Conservation (phyloP, 1,140 invertebrate genomes). For the Macrobrachium nipponense region DNA sequence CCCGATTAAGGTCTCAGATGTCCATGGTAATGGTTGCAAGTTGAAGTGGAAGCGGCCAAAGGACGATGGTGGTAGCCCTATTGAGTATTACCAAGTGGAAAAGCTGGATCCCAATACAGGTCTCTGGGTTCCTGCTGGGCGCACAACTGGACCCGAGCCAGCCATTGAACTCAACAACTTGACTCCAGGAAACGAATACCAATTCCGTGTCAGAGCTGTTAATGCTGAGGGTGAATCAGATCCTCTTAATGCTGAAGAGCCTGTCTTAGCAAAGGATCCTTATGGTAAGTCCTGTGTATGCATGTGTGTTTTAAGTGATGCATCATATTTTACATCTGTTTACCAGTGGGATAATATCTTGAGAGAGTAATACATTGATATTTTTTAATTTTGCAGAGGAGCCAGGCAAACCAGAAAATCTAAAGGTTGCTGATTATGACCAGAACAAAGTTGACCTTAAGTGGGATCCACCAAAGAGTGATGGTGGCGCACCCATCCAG, state of each 20-base stretch:
- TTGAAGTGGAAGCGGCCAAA: slow-evolving; percentile 94
- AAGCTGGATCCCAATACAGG: slow-evolving; percentile 94
- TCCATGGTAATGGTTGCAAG: slow-evolving; percentile 93
- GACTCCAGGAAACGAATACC: slow-evolving; percentile 91
- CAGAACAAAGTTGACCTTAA: slow-evolving; percentile 92
- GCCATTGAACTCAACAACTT: slow-evolving; percentile 86
- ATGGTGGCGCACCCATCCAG: slow-evolving; percentile 88
- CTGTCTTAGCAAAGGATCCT: slow-evolving; percentile 96
- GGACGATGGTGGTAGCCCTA: slow-evolving; percentile 81
- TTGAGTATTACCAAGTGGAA: slow-evolving; percentile 75
- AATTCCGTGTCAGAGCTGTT: slow-evolving; percentile 94
- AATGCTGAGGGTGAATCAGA: slow-evolving; percentile 97
- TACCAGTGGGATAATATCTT: background rate
- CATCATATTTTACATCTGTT: too few relatives aligned
- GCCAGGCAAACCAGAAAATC: slow-evolving; percentile 90
- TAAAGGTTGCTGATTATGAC: slow-evolving; percentile 95
- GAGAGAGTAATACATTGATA: background rate
- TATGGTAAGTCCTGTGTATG: slow-evolving; percentile 74
- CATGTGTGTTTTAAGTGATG: background rate
- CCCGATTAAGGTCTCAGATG: slow-evolving; percentile 84
- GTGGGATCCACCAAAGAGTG: slow-evolving; percentile 83
- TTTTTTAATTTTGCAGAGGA: slow-evolving; percentile 75
- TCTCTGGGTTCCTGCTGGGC: slow-evolving; percentile 92
- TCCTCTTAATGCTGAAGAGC: slow-evolving; percentile 86
- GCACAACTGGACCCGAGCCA: slow-evolving; percentile 78